Evolutionary conservation across 2,888 invertebrate genomes (phyloP), one percentile per base, ranked within the genome.

Genomic region (Archips xylosteana): DNA sequence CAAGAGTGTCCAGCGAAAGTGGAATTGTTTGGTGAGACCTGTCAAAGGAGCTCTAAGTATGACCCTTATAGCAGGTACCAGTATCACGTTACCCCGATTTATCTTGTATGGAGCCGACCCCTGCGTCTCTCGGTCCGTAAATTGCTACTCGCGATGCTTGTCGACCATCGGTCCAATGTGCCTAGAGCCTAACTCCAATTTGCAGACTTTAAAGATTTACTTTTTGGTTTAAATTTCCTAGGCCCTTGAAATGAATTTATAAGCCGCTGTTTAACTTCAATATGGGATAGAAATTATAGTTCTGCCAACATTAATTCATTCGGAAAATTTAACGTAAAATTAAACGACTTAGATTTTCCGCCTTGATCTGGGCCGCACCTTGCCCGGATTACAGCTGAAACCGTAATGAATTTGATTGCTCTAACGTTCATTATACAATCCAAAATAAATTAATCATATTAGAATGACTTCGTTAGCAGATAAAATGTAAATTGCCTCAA

Each of bases 351-450:
- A 85, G 85, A 85, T 86, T 86, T 89, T 82, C 85, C 86, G 84
- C 76, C 81, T 75, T 82, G 79, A 82, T 85, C 86, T 86, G 83
- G 59, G 59, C 68, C 75, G 57, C 73, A 73, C 75, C 75, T 70
- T 73, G 79, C 78, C 81, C 80, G 76, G 84, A 85, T 86, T 86
- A 86, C 85, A 85, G 81, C 83, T 80, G 78, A 83, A 82, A 80
- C 84, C 49, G 49, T 89, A 90, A 90, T 89, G 80, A 89, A 90
- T 90, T 89, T 90, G 87, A 90, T 89, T 87, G 81, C 87, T 85
- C 83, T 83, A 81, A 83, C 64, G 59, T 69, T 73, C 73, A 73
- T 73, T 75, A 71, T 76, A 69, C 60, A 74, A 65, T 54, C 54
- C 42, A 36, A 65, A 74, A 65, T 61, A 61, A 65, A 74, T 76